Conservation (phyloP, 1,140 invertebrate species). For the Papilio aristodemus region DNA sequence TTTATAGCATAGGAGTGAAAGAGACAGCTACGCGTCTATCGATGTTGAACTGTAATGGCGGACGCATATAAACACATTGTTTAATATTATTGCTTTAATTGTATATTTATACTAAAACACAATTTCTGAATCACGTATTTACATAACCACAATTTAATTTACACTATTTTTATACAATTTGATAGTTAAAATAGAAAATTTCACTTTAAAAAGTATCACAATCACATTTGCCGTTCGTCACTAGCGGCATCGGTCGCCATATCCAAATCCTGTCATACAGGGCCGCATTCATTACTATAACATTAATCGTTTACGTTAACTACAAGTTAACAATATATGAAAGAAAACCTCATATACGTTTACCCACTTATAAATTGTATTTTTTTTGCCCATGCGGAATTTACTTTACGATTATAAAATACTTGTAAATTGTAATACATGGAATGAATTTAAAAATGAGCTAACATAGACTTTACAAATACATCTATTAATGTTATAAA, state of each 20-base stretch:
- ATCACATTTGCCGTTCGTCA: conserved; percentile 63
- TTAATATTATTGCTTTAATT: conserved; percentile 32
- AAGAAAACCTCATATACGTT: no score
- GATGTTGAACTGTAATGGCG: conserved; percentile 63
- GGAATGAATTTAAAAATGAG: no score
- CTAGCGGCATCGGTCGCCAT: conserved; percentile 69
- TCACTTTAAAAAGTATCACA: conserved; percentile 54
- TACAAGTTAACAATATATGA: neutral
- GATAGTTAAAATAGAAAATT: conserved; percentile 40
- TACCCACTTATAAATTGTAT: no score
- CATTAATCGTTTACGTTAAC: neutral
- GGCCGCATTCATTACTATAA: conserved; percentile 47
- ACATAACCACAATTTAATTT: conserved; percentile 4
- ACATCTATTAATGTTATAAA: no score
- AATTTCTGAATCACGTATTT: neutral
- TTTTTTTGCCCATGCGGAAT: no score
- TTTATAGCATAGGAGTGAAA: conserved; percentile 48
- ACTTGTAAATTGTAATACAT: no score
- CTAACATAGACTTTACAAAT: no score
- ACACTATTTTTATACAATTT: conserved; percentile 4
- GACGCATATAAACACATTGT: conserved; percentile 51
- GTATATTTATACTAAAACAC: conserved; percentile 37
- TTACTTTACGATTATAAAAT: no score
- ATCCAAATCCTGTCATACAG: conserved; percentile 65
- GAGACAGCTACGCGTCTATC: conserved; percentile 56